Percentiles rank a stretch among this genome's conserved stretches.
Evolutionary conservation across 1,140 invertebrate genomes (phyloP).

Genomic region (Apis mellifera): Amel_HAv3.1 CM009942.2:11336001-11336500

Average conservation of each 20-base stretch:
- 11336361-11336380: background rate
- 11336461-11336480: too few relatives aligned
- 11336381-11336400: too few relatives aligned
- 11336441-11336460: too few relatives aligned
- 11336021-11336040: conserved; percentile 99
- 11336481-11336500: too few relatives aligned
- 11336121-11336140: conserved; percentile 95
- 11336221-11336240: conserved; percentile 95
- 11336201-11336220: conserved; percentile 98
- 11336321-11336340: conserved; percentile 97
- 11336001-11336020: conserved; percentile 94
- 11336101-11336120: conserved; percentile 99
- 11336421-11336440: too few relatives aligned
- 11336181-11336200: conserved; percentile 93
- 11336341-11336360: conserved; percentile 76
- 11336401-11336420: too few relatives aligned
- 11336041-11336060: conserved; percentile 98
- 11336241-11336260: conserved; percentile 97
- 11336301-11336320: conserved; percentile 97
- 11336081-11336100: conserved; percentile 99
- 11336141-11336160: conserved; percentile 98
- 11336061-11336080: conserved; percentile 97
- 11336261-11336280: conserved; percentile 99
- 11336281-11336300: conserved; percentile 99
- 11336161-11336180: conserved; percentile 95